Base-by-base conservation (phyloP, 2,797 vertebrate genomes). In the Chelon auratus region DNA sequence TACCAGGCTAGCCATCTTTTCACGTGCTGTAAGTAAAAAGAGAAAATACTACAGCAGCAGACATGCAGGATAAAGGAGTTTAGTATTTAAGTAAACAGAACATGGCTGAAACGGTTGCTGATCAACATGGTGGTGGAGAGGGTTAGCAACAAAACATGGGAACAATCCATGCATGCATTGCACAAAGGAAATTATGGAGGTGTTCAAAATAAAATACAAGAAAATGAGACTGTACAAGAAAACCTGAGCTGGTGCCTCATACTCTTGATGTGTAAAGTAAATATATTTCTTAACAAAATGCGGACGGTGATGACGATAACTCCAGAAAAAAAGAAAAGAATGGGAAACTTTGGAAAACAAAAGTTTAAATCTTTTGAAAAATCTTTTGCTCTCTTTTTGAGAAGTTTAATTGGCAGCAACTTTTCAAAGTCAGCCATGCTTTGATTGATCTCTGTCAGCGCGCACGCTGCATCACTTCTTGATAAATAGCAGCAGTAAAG, bases 231-330 rank as follows among this genome's bases (percentile, higher is more conserved):
- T 1, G 52, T 45, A 39, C 7, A 48, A 26, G 7, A 54, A 52
- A 40, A 39, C 33, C 22, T 30, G 48, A 72, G 62, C 22, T 22
- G 18, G 10, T 58, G 62, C 12, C 22, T 48, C 4, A 5, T 52
- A 65, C 18, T 48, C 62, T 74, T 86, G 59, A 85, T 74, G 53
- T 74, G 62, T 45, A 36, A 77, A 77, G 69, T n/a, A 13, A 53
- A 69, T 60, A 51, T 37, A 52, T 75, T 63, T 79, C 45, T 51
- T 63, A 77, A 75, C 50, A 62, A 52, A 79, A 56, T 17, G 52
- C 9, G 39, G 24, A 65, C 40, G 42, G 9, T 22, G 56, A 74
- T 39, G 37, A 72, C 7, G 50, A 53, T 47, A 40, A 56, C 20
- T 40, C 43, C 5, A 24, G 62, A 15, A 22, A 37, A 6, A 42